Evolutionary conservation across 2,113 vertebrate species (phyloP), one percentile per base, ranked within the genome.

Genomic region (Halichoerus grypus): DNA sequence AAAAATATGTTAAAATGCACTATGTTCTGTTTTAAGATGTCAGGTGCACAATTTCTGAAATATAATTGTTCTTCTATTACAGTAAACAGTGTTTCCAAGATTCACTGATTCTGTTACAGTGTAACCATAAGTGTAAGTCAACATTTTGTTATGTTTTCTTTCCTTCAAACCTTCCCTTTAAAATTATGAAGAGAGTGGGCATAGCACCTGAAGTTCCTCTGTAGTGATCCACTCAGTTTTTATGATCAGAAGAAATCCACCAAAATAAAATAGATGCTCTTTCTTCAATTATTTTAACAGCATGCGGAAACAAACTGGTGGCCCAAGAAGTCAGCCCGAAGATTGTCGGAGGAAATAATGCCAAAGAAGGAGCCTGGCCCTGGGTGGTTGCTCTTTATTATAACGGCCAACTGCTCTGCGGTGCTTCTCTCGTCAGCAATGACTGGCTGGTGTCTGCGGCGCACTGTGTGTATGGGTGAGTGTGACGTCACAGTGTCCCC

Each of bases 371-470:
- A 71, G 98, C 99, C 49, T 99, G 99, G 99, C 99, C 99, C 0
- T 99, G 99, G 99, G 93, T 99, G 0, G 98, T 98, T 39, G 99
- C 99, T 24, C 98, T 99, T 4, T 98, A 98, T 46, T 99, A 99
- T 96, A 97, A 57, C 7, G 97, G 88, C 0, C 92, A 1, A 1
- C 98, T 98, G 0, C 0, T 96, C 4, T 99, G 99, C 67, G 99
- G 99, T 5, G 99, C 99, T 1, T 98, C 99, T 1, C 94, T 99
- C 13, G 95, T 99, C 94, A 99, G 97, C 79, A 95, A 91, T 0
- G 98, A 99, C 49, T 99, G 99, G 99, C 95, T 99, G 55, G 98
- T 99, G 93, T 99, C 99, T 0, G 99, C 99, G 0, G 99, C 99
- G 5, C 99, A 99, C 98, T 99, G 99, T 2, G 99, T 99, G 5